Conservation (phyloP, 2,888 invertebrate genomes). For the Eumacrocentrus americanus region DNA sequence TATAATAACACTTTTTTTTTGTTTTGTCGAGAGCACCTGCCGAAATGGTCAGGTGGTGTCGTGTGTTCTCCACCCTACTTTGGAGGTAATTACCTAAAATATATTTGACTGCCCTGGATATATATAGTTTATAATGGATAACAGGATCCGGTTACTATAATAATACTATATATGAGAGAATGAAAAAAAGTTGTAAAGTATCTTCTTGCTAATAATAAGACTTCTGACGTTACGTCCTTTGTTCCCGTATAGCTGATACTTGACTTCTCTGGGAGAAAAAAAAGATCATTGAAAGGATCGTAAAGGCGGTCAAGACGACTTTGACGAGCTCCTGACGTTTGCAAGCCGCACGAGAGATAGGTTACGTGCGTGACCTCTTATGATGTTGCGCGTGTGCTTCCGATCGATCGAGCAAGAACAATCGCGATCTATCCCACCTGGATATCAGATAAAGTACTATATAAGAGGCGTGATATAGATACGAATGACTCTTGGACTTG, state of each 20-base stretch:
- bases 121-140: neutral
- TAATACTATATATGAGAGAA: neutral
- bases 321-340: neutral
- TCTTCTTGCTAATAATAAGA: no score
- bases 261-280: neutral
- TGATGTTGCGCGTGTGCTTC: neutral
- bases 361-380: neutral
- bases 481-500: no score
- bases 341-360: neutral
- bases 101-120: slow-evolving; percentile 8
- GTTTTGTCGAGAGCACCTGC: neutral
- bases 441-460: neutral
- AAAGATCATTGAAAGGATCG: neutral
- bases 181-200: neutral
- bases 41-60: slow-evolving; percentile 1
- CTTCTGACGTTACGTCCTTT: no score
- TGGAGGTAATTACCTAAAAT: neutral
- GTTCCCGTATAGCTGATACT: neutral
- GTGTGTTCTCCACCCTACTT: neutral
- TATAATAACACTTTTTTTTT: neutral
- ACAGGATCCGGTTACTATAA: neutral
- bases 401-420: slow-evolving; percentile 10
- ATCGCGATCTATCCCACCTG: neutral
- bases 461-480: no score
- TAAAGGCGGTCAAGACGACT: neutral